These are phyloP conservation scores for Ypsolopha sequella DNA, from an alignment of 2,888 invertebrate genomes.

Conservation along the genomic window DNA sequence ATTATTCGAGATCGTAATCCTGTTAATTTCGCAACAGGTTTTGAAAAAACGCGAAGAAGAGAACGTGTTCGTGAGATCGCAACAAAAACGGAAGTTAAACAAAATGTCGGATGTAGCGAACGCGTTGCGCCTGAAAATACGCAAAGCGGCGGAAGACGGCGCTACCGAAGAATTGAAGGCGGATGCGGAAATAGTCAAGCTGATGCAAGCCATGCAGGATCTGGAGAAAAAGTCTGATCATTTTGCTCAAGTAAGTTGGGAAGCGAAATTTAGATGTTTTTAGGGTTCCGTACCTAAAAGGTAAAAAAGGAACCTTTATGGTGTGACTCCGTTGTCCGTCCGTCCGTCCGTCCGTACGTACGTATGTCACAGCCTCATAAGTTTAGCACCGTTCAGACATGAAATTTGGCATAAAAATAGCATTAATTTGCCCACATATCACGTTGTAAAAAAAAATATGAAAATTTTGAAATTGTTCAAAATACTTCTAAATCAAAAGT, in stretches of 20 bases:
- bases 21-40: constrained; percentile 42
- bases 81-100: constrained; percentile 82
- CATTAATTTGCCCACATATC: too few species aligned
- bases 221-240: constrained; percentile 78
- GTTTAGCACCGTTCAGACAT: too few species aligned
- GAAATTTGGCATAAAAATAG: too few species aligned
- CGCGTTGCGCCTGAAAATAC: constrained; percentile 73
- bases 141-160: constrained; percentile 75
- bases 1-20: too few species aligned
- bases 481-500: too few species aligned
- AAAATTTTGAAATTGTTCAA: too few species aligned
- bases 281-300: too few species aligned
- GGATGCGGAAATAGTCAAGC: constrained; percentile 75
- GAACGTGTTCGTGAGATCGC: constrained; percentile 81
- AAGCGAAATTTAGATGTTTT: neutral
- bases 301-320: too few species aligned
- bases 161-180: constrained; percentile 76
- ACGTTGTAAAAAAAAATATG: too few species aligned
- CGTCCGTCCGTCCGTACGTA: too few species aligned
- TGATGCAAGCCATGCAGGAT: constrained; percentile 76
- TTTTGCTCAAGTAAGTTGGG: constrained; percentile 75
- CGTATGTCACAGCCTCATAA: too few species aligned
- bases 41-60: constrained; percentile 91
- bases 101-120: constrained; percentile 82
- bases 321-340: too few species aligned